Evolutionary conservation across 2,113 vertebrate genomes (phyloP), one percentile per base, ranked within the genome.

Genomic region (Riparia riparia): DNA sequence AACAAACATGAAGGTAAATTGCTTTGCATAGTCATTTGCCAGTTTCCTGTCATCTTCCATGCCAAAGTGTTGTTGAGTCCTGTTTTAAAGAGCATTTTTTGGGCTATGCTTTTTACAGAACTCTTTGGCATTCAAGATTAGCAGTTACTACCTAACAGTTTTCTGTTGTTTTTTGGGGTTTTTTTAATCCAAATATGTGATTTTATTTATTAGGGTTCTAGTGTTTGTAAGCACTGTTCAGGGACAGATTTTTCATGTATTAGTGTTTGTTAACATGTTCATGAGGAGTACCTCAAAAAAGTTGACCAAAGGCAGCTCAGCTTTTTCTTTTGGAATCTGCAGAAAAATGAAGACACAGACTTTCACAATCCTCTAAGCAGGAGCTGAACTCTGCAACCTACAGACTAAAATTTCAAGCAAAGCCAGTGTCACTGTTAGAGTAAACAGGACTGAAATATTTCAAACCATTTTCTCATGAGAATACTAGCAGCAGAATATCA

Each of bases 301-400:
- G 15, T 63, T 95, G 39, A 44, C 34, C 28, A 19, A 65, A 69
- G 28, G 32, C 53, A 93, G 66, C 58, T 88, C 45, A 44, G 32
- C 32, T 60, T 86, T 80, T 64, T 82, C n/a, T 63, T 69, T 58
- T 63, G 68, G 19, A 86, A 39, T 44, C 45, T 88, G 64, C 39
- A 83, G 79, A 70, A 80, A 92, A 74, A 20, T n/a, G 16, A 83
- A 86, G 44, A 71, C 45, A 73, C 14, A 86, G 54, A n/a, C 34
- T 95, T 97, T 86, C 80, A 83, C 82, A 97, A 66, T 89, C 34
- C 26, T 84, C 39, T 92, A 70, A 70, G 80, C 11, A 19, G 64
- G 26, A 51, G 17, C 50, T 70, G 65, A 86, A 39, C 26, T 90
- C 63, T 81, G 42, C 56, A 95, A 61, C 54, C 76, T 81, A 47